Conservation (phyloP, 2,113 vertebrate genomes). For the Seriola dumerili region DNA sequence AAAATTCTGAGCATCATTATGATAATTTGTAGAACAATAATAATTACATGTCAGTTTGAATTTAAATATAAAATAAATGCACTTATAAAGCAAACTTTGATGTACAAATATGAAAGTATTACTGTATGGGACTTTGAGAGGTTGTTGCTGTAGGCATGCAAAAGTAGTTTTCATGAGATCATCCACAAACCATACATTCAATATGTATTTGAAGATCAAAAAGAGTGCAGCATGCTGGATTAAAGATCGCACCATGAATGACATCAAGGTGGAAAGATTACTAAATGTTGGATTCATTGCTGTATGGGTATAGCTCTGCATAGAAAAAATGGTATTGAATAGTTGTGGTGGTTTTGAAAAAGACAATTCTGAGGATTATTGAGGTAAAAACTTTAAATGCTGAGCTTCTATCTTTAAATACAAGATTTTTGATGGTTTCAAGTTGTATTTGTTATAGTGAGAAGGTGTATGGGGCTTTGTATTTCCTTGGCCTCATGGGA, state of each 20-base stretch:
- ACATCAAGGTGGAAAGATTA: conserved; percentile 26
- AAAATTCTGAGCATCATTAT: background rate
- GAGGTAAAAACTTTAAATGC: background rate
- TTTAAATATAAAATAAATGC: background rate
- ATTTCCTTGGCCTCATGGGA: background rate
- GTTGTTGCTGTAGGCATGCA: conserved; percentile 4
- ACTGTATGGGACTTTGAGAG: background rate
- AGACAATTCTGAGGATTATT: background rate
- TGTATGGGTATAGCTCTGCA: background rate
- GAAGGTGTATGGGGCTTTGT: background rate
- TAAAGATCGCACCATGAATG: background rate
- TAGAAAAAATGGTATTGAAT: background rate
- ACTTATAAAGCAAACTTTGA: background rate
- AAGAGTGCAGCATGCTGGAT: too few relatives aligned
- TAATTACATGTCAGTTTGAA: background rate
- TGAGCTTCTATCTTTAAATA: background rate
- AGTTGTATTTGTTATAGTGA: background rate
- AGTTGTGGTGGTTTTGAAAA: too few relatives aligned
- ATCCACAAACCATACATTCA: background rate
- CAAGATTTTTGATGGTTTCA: background rate
- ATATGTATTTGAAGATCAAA: too few relatives aligned
- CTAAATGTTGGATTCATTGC: conserved; percentile 32
- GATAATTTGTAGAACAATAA: background rate
- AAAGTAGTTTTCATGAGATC: background rate
- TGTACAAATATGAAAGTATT: background rate